phyloP scores from a whole-genome alignment of 2,888 invertebrate genomes.

The Limenitis camilla region DNA sequence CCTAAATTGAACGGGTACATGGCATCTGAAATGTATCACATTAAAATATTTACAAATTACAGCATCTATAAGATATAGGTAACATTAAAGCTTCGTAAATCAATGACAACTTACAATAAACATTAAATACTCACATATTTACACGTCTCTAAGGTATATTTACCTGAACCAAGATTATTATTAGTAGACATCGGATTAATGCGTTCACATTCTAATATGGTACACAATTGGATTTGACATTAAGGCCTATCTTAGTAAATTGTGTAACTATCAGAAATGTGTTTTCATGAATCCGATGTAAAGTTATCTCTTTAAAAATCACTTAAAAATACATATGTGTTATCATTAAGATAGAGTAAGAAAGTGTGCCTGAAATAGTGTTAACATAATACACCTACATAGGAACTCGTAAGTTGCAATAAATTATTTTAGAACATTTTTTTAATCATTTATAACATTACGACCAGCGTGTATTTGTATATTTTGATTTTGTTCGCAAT shows the following conservation, averaged over 20 bases:
- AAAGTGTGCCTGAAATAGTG: slow-evolving; percentile 26
- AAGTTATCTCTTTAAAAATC: slow-evolving; percentile 36
- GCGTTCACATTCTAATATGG: not conserved
- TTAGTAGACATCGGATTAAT: slow-evolving; percentile 2
- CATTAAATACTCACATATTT: slow-evolving; percentile 39
- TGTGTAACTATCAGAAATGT: not conserved
- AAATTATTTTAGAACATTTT: slow-evolving; percentile 42
- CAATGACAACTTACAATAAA: slow-evolving; percentile 29
- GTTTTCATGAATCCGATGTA: slow-evolving; percentile 1
- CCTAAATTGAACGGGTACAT: slow-evolving; percentile 36
- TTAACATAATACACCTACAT: slow-evolving; percentile 29
- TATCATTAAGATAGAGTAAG: slow-evolving; percentile 17
- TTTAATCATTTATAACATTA: slow-evolving; percentile 11
- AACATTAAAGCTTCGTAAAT: slow-evolving; percentile 57
- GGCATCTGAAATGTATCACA: slow-evolving; percentile 61
- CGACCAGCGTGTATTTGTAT: not conserved
- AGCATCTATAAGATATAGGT: slow-evolving; percentile 42
- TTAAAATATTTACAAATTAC: slow-evolving; percentile 63
- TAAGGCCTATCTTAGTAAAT: not conserved
- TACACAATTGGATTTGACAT: not conserved
- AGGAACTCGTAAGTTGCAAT: slow-evolving; percentile 54
- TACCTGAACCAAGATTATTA: slow-evolving; percentile 36
- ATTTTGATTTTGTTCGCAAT: not conserved
- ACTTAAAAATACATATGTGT: slow-evolving; percentile 5
- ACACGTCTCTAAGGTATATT: slow-evolving; percentile 34